Percentiles rank a stretch among this genome's conserved stretches.
phyloP scores from a whole-genome alignment of 2,113 vertebrate species.

The Opisthocomus hoazin region DNA sequence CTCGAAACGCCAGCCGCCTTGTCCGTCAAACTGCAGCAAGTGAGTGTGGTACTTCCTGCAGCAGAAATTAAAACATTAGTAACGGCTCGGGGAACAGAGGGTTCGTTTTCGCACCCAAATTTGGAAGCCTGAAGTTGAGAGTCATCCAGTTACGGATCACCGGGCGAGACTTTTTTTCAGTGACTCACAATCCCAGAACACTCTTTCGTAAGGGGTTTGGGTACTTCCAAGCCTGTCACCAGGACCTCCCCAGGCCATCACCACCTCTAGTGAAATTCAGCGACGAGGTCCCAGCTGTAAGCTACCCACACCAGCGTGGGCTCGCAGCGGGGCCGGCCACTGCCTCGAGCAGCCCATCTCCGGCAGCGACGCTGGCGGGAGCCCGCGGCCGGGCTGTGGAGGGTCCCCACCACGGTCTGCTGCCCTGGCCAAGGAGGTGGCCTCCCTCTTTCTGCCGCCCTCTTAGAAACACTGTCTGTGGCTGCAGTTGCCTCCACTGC shows the following conservation, averaged over 20 bases:
- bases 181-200: background rate
- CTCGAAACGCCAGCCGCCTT: conserved; percentile 96
- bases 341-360: background rate
- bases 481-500: background rate
- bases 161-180: background rate
- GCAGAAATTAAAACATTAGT: conserved; percentile 48
- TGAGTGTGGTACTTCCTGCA: conserved; percentile 98
- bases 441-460: background rate
- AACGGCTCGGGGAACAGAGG: background rate
- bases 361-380: background rate
- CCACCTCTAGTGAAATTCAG: background rate
- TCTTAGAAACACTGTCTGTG: background rate
- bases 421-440: background rate
- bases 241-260: background rate
- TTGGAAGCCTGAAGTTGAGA: background rate
- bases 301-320: background rate
- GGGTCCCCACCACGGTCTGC: background rate
- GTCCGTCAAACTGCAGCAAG: conserved; percentile 96
- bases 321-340: background rate
- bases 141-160: background rate
- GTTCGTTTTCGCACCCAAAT: background rate
- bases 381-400: background rate
- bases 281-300: background rate
- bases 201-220: background rate
- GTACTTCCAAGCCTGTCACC: background rate